phyloP scores from a whole-genome alignment of 2,797 vertebrate genomes.

The Aphelocoma californica region DNA sequence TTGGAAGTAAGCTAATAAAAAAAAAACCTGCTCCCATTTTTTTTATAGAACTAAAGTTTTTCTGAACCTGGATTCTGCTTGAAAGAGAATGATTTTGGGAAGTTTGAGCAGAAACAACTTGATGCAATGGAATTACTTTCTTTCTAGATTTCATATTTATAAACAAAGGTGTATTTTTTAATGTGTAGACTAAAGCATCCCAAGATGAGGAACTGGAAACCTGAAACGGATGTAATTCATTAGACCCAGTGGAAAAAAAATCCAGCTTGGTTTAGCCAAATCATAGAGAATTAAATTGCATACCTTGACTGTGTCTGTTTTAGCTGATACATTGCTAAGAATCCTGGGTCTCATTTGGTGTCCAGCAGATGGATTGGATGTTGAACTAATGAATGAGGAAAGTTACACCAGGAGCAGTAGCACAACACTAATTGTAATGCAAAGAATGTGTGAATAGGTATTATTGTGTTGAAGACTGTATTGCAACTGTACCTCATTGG shows the following conservation, averaged over 20 bases:
- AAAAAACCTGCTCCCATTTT: not conserved
- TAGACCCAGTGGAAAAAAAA: not conserved
- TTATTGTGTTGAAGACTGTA: not conserved
- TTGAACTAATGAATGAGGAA: not conserved
- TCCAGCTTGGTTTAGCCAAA: not conserved
- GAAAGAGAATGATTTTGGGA: not conserved
- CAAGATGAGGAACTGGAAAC: not conserved
- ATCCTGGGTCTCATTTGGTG: not conserved
- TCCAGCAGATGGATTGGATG: not conserved
- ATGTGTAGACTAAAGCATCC: not conserved
- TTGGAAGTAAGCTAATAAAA: not conserved
- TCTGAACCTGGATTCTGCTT: not conserved
- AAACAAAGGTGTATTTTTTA: not conserved
- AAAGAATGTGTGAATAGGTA: not conserved
- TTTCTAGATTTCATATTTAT: not conserved
- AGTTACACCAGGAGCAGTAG: not conserved
- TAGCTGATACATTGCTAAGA: not conserved
- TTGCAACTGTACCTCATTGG: not conserved
- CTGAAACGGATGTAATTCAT: not conserved
- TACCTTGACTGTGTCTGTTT: not conserved
- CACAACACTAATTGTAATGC: not conserved
- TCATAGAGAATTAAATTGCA: not conserved
- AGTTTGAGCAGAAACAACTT: not conserved
- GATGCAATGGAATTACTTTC: not conserved
- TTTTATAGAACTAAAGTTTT: not conserved